Conservation (phyloP, 1,140 invertebrate genomes). For the Cydia amplana region DNA sequence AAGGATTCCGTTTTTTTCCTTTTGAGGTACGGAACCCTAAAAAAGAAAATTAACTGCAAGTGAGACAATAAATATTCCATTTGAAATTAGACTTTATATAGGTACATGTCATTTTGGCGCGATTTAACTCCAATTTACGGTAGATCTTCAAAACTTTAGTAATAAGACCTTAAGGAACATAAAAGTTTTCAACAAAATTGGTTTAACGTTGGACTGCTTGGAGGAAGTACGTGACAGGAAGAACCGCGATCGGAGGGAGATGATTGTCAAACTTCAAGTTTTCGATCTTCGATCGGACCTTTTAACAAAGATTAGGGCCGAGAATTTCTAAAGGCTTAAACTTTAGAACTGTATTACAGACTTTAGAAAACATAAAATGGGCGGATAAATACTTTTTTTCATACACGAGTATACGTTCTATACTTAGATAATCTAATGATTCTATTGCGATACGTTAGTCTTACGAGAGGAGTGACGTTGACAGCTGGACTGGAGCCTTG, state of each 20-base stretch:
- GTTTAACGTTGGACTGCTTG: slow-evolving; percentile 7
- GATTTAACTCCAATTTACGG: background rate
- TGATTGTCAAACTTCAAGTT: slow-evolving; percentile 30
- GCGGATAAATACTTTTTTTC: background rate
- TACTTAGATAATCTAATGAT: background rate
- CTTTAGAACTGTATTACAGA: too few relatives aligned
- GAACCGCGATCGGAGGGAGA: slow-evolving; percentile 9
- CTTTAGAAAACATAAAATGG: background rate
- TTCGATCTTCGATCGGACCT: slow-evolving; percentile 12
- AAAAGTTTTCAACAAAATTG: slow-evolving; percentile 24
- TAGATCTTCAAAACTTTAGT: slow-evolving; percentile 18
- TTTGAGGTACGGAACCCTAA: too few relatives aligned
- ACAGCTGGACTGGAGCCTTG: slow-evolving; percentile 3
- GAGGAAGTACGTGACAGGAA: slow-evolving; percentile 26
- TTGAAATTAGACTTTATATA: background rate
- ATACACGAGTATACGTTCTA: background rate
- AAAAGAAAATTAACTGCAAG: background rate
- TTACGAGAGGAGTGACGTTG: slow-evolving; percentile 15
- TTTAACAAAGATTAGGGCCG: background rate
- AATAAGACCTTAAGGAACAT: slow-evolving; percentile 27
- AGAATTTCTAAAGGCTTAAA: background rate
- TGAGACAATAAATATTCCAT: background rate
- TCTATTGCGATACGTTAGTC: slow-evolving; percentile 6
- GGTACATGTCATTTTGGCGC: background rate
- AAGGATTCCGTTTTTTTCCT: too few relatives aligned